Base-by-base conservation (phyloP, 2,113 vertebrate species). In the Trematomus loennbergii region DNA sequence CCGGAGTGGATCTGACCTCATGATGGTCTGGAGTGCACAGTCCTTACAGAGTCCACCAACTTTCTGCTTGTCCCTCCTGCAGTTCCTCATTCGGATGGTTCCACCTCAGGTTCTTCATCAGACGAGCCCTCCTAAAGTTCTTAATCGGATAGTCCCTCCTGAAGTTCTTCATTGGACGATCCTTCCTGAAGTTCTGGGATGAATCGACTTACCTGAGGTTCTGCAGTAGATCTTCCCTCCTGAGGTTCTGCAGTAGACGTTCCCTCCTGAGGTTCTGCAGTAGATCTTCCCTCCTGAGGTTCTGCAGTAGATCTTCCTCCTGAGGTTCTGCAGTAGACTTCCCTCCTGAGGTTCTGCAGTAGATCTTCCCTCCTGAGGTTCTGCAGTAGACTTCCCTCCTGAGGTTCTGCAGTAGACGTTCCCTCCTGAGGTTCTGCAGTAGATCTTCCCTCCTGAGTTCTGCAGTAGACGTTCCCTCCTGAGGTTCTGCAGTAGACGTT, bases 391-490 rank as follows among this genome's bases (percentile, higher is more conserved):
- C 3, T 0, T 29, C 0, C 25, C 25, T 0, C 66, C 55, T 16
- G 22, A 48, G 5, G 36, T 16, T 58, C 77, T 50, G 20, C 46
- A 72, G 12, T 48, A 3, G 12, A 13, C 18, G 75, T 29, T 3
- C 77, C 25, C 0, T n/a, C 25, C 25, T 25, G 25, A 25, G 25
- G 25, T 25, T 25, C 25, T 25, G 25, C 25, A 25, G 25, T 29
- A 29, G 25, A 3, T 0, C 0, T 29, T 3, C 25, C 25, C 3
- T n/a, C 66, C 55, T 16, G 22, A 48, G 36, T 16, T 58, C 76
- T 50, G 20, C 46, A 72, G 12, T 48, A 3, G 12, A 13, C 18
- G 76, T 22, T 22, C 77, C 81, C 89, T 78, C 83, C 48, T 12
- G 22, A 48, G 25, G 25, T 25, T 25, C 25, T 50, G 20, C 46